Percentiles rank a stretch among this genome's conserved stretches.
Evolutionary conservation across 92 coral and sea anemone species (phyloP).

Genomic region (Muricea muricata): DNA sequence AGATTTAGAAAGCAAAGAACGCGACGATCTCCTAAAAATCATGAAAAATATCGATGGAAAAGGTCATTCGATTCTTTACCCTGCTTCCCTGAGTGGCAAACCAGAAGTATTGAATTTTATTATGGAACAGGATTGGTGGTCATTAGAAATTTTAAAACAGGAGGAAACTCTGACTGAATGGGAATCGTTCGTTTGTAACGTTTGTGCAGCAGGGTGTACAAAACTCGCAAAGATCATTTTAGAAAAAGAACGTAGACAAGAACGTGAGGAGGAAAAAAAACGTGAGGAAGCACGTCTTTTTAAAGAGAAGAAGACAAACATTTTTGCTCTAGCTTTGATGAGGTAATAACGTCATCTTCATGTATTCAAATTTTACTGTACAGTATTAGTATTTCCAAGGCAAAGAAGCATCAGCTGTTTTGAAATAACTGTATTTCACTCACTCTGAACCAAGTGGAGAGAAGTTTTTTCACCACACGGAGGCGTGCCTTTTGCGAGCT

Average conservation of each 20-base stretch:
- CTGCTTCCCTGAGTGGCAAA: neutral
- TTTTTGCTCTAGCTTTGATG: no score
- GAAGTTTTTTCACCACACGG: no score
- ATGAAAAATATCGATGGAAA: neutral
- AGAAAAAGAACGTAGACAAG: neutral
- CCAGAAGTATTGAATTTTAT: neutral
- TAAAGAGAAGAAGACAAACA: no score
- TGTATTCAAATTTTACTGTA: no score
- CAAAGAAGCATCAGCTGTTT: no score
- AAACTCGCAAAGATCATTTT: neutral
- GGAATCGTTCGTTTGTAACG: neutral
- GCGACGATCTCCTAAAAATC: neutral
- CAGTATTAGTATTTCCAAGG: no score
- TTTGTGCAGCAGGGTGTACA: neutral
- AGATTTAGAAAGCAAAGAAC: neutral
- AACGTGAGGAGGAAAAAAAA: no score
- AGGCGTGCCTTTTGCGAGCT: no score
- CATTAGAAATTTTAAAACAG: neutral
- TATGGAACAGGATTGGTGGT: neutral
- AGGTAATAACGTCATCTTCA: no score
- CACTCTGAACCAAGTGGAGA: no score
- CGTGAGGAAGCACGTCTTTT: no score
- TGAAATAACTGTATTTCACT: no score
- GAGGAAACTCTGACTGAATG: neutral
- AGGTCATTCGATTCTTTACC: neutral